phyloP scores from a whole-genome alignment of 2,113 vertebrate species.

The Arizona elegans region DNA sequence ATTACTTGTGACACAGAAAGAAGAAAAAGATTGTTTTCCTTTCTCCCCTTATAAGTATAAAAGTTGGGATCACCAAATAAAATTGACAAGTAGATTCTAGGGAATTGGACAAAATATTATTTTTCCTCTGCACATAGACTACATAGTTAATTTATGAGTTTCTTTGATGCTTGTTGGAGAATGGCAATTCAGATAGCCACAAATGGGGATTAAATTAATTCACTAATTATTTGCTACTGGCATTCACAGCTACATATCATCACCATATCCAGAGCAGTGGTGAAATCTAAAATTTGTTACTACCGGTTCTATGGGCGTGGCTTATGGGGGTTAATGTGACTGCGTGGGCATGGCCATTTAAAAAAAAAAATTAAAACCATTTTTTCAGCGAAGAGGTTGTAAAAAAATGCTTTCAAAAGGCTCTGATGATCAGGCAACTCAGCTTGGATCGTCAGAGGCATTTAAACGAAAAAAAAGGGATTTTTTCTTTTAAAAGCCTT shows the following conservation, averaged over 20 bases:
- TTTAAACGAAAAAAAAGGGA: too few species aligned
- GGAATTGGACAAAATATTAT: background rate
- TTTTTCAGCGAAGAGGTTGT: too few species aligned
- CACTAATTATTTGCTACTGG: background rate
- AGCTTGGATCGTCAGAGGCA: too few species aligned
- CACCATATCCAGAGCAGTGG: background rate
- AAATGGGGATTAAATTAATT: background rate
- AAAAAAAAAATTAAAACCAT: too few species aligned
- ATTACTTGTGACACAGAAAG: background rate
- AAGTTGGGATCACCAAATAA: background rate
- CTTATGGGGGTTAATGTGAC: too few species aligned
- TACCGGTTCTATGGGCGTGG: too few species aligned
- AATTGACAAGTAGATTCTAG: background rate
- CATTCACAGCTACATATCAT: background rate
- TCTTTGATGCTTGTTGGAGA: background rate
- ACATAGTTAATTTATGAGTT: background rate
- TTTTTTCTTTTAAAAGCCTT: too few species aligned
- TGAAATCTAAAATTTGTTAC: too few species aligned
- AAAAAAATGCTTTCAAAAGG: too few species aligned
- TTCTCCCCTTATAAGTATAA: background rate
- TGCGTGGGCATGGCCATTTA: too few species aligned
- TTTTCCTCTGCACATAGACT: background rate
- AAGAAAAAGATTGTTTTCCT: background rate
- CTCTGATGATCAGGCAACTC: too few species aligned
- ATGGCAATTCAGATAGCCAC: background rate